These are phyloP conservation scores for Achlya flavicornis DNA, from an alignment of 2,888 invertebrate species.

Conservation along the genomic window DNA sequence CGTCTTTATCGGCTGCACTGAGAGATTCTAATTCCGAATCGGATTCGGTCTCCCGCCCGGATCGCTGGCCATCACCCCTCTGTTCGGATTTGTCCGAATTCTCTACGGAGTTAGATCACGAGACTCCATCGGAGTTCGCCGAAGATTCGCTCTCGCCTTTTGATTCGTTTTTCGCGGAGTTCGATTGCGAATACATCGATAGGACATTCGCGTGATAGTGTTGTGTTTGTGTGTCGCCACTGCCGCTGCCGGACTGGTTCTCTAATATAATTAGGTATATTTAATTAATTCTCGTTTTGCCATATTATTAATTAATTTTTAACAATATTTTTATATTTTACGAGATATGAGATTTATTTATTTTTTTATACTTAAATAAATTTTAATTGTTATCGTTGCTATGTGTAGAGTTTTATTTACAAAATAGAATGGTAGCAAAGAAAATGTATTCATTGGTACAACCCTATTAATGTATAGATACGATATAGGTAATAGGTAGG, in stretches of 20 bases:
- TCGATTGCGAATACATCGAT: conserved; percentile 78
- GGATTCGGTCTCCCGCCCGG: conserved; percentile 49
- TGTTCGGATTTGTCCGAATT: conserved; percentile 83
- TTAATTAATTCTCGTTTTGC: conserved; percentile 63
- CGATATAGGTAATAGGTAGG: too few relatives aligned
- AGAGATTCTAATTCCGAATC: conserved; percentile 63
- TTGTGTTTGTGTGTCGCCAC: conserved; percentile 43
- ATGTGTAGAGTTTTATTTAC: conserved; percentile 44
- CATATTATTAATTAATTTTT: conserved; percentile 72
- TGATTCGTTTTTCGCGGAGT: conserved; percentile 81
- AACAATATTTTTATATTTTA: conserved; percentile 63
- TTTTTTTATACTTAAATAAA: conserved; percentile 72
- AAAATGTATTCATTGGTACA: background rate
- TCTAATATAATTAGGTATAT: conserved; percentile 58
- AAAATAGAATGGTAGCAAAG: background rate
- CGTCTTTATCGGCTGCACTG: conserved; percentile 88
- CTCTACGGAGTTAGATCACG: conserved; percentile 75
- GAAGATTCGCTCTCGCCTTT: conserved; percentile 85
- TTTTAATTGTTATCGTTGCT: conserved; percentile 73
- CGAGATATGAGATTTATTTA: conserved; percentile 65
- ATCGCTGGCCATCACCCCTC: conserved; percentile 73
- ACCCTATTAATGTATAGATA: too few relatives aligned
- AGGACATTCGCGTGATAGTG: conserved; percentile 79
- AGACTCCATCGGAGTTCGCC: conserved; percentile 77
- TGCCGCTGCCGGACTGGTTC: conserved; percentile 41